phyloP scores from a whole-genome alignment of 2,113 vertebrate species.

The Phycodurus eques region DNA sequence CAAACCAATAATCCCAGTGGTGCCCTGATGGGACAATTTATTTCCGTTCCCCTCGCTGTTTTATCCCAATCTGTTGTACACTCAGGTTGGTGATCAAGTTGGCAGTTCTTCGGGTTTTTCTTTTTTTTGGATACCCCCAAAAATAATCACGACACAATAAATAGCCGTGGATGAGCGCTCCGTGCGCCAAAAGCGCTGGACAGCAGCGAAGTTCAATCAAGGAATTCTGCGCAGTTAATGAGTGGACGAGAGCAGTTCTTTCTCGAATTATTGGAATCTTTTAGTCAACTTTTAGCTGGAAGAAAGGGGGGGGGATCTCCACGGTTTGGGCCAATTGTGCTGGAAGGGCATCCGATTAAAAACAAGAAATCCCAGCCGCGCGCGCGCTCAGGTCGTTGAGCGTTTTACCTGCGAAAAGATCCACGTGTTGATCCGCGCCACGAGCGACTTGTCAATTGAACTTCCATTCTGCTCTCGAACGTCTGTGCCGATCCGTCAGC shows the following conservation, averaged over 20 bases:
- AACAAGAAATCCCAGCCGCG: slow-evolving; percentile 15
- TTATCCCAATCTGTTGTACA: slow-evolving; percentile 35
- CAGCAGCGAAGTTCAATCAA: slow-evolving; percentile 48
- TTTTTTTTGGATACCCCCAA: slow-evolving; percentile 16
- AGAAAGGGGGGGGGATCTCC: neutral
- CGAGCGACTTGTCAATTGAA: slow-evolving; percentile 64
- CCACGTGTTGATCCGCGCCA: slow-evolving; percentile 65
- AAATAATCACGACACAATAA: neutral
- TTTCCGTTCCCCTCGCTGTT: slow-evolving; percentile 31
- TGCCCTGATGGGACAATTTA: slow-evolving; percentile 44
- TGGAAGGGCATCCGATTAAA: neutral
- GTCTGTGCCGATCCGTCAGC: slow-evolving; percentile 31
- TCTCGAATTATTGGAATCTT: slow-evolving; percentile 60
- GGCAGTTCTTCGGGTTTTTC: slow-evolving; percentile 30
- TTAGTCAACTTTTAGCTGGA: slow-evolving; percentile 50
- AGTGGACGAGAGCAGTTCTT: slow-evolving; percentile 67
- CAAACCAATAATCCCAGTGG: slow-evolving; percentile 63
- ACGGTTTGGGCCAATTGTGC: neutral
- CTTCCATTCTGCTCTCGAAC: slow-evolving; percentile 67
- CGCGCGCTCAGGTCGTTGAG: slow-evolving; percentile 46
- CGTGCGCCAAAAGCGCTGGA: slow-evolving; percentile 33
- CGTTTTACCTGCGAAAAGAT: slow-evolving; percentile 69
- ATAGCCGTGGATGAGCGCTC: slow-evolving; percentile 38
- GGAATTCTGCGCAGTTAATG: slow-evolving; percentile 62
- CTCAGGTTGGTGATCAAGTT: slow-evolving; percentile 27